Evolutionary conservation across 2,888 invertebrate genomes (phyloP).

Genomic region (Aelia acuminata): DNA sequence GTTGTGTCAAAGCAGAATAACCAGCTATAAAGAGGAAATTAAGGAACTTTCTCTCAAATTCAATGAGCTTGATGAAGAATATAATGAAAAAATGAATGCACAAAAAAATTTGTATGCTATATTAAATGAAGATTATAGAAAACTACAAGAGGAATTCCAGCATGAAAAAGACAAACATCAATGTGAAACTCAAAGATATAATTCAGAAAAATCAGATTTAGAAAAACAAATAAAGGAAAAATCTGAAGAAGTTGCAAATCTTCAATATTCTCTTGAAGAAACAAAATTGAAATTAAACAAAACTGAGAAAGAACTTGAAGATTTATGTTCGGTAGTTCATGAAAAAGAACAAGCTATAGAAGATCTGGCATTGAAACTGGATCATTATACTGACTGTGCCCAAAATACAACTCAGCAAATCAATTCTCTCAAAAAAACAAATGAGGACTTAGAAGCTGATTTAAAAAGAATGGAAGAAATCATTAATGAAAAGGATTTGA

Average conservation of each 20-base stretch:
- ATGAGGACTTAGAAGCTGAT: slow-evolving; percentile 52
- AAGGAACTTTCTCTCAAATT: slow-evolving; percentile 60
- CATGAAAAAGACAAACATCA: slow-evolving; percentile 38
- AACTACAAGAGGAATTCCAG: slow-evolving; percentile 29
- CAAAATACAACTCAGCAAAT: slow-evolving; percentile 59
- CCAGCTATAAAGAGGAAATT: slow-evolving; percentile 61
- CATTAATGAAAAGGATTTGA: slow-evolving; percentile 61
- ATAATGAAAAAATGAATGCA: slow-evolving; percentile 62
- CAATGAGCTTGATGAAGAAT: slow-evolving; percentile 59
- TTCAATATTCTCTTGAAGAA: slow-evolving; percentile 52
- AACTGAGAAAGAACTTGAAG: slow-evolving; percentile 45
- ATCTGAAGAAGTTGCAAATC: slow-evolving; percentile 50
- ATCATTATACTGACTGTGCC: slow-evolving; percentile 62
- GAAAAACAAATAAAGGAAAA: slow-evolving; percentile 43
- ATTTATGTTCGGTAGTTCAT: background rate
- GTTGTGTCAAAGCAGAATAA: slow-evolving; percentile 57
- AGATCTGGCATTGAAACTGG: slow-evolving; percentile 59
- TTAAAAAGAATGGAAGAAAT: slow-evolving; percentile 60
- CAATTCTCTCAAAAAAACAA: slow-evolving; percentile 48
- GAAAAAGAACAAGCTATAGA: slow-evolving; percentile 57
- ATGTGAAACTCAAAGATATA: slow-evolving; percentile 46
- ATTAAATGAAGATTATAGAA: slow-evolving; percentile 58
- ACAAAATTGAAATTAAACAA: slow-evolving; percentile 25
- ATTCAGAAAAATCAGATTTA: slow-evolving; percentile 29
- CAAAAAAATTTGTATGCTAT: slow-evolving; percentile 60